phyloP scores from a whole-genome alignment of 2,113 vertebrate species.

The mouse (Mus musculus) region GRCm39 chr13:27142501-27143000 shows the following conservation, averaged over 20 bases:
- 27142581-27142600: not conserved
- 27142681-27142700: not conserved
- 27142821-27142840: not conserved
- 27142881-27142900: not conserved
- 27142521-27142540: constrained; percentile 31
- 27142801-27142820: not conserved
- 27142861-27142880: not conserved
- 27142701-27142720: not conserved
- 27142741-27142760: not conserved
- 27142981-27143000: not conserved
- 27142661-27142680: not conserved
- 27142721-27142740: not conserved
- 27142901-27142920: not conserved
- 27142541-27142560: constrained; percentile 30
- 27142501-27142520: constrained; percentile 14
- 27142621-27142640: not conserved
- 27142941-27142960: constrained; percentile 13
- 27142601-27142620: constrained; percentile 18
- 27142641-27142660: not conserved
- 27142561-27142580: not conserved
- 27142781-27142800: not conserved
- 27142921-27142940: not conserved
- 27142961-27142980: not conserved
- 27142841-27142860: not conserved
- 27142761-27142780: not conserved